Percentiles rank a stretch among this genome's conserved stretches.
Evolutionary conservation across 1,140 invertebrate genomes (phyloP).

Genomic region (Lordiphosa mommai): DNA sequence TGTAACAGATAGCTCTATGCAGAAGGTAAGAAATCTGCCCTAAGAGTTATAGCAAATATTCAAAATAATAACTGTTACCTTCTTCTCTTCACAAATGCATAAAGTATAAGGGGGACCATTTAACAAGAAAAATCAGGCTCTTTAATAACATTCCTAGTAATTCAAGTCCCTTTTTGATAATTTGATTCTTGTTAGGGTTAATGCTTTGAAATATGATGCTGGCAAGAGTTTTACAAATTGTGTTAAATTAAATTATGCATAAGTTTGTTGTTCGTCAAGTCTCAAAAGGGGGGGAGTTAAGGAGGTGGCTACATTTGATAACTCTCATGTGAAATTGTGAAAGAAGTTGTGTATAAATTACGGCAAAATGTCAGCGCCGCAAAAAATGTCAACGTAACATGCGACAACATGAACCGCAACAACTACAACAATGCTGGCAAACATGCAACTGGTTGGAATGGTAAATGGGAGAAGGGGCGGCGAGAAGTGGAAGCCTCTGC

Average conservation of each 20-base stretch:
- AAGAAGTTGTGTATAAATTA: slow-evolving; percentile 35
- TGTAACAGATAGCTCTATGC: no score
- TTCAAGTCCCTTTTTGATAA: no score
- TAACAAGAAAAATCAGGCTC: no score
- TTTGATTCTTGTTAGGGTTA: no score
- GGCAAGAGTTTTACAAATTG: slow-evolving; percentile 27
- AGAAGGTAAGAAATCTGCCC: no score
- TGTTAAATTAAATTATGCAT: slow-evolving; percentile 60
- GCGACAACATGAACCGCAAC: slow-evolving; percentile 65
- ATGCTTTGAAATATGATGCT: not conserved
- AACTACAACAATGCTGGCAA: slow-evolving; percentile 12
- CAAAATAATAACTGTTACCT: no score
- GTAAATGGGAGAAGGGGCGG: not conserved
- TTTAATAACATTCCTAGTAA: no score
- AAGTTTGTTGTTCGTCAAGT: slow-evolving; percentile 11
- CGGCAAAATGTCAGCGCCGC: slow-evolving; percentile 49
- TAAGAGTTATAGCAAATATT: no score
- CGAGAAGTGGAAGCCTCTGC: slow-evolving; percentile 22
- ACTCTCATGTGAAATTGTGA: not conserved
- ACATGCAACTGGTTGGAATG: slow-evolving; percentile 60
- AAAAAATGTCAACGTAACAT: slow-evolving; percentile 71
- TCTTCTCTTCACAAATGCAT: no score
- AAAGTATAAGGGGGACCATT: no score
- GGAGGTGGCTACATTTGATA: not conserved
- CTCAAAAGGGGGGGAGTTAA: no score